Conservation (phyloP, 2,113 vertebrate genomes). For the Vulpes vulpes region DNA sequence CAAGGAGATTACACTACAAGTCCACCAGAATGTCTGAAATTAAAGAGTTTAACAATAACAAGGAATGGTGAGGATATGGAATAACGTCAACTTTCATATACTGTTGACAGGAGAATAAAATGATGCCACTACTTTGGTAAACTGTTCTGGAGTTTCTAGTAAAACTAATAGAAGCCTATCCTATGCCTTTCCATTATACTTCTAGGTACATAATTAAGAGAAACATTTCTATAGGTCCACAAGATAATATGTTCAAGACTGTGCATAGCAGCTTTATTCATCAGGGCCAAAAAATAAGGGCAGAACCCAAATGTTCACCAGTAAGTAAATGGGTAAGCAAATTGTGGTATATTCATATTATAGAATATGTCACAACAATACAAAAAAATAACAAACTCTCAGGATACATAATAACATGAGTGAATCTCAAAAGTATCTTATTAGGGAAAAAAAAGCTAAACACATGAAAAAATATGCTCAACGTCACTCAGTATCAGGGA, state of each 20-base stretch:
- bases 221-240: background rate
- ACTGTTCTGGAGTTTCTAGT: background rate
- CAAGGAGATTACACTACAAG: background rate
- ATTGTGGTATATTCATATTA: background rate
- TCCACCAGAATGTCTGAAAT: background rate
- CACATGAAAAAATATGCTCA: background rate
- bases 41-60: background rate
- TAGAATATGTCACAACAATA: background rate
- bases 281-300: background rate
- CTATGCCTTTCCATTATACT: background rate
- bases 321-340: background rate
- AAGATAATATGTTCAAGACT: conserved; percentile 31
- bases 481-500: background rate
- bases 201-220: background rate
- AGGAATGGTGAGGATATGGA: background rate
- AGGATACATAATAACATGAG: background rate
- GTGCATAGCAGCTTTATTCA: conserved; percentile 11
- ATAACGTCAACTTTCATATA: background rate
- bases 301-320: background rate
- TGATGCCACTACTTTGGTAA: background rate
- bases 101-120: background rate
- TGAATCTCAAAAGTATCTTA: conserved; percentile 13
- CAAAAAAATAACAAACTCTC: conserved; percentile 10
- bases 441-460: conserved; percentile 1
- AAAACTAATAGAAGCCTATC: background rate